phyloP scores from a whole-genome alignment of 2,113 vertebrate genomes.

The Chlorodrepanis virens region DNA sequence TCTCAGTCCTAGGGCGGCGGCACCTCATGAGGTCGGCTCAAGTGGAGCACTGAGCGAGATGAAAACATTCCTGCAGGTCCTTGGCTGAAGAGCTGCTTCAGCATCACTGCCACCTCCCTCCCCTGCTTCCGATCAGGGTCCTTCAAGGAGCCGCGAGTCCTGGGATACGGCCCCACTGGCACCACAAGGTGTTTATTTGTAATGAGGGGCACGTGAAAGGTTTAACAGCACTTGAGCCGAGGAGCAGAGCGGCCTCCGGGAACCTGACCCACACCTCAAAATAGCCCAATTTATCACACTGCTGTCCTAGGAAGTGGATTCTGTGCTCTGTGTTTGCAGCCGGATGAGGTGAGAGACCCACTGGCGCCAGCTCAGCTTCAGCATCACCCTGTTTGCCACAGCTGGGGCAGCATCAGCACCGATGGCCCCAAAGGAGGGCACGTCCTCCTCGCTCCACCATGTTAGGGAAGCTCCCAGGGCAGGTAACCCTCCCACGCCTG shows the following conservation, averaged over 20 bases:
- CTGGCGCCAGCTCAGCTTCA: rapidly evolving
- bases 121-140: background rate
- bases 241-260: rapidly evolving
- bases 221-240: background rate
- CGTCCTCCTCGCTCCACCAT: rapidly evolving
- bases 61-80: slow-evolving; percentile 33
- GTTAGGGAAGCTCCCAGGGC: background rate
- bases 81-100: slow-evolving; percentile 36
- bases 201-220: background rate
- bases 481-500: background rate
- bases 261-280: background rate
- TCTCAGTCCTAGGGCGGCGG: background rate
- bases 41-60: background rate
- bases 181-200: background rate
- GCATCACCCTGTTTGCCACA: background rate
- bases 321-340: background rate
- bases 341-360: background rate
- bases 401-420: background rate
- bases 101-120: background rate
- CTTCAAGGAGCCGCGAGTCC: slow-evolving; percentile 12
- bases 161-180: background rate
- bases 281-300: background rate
- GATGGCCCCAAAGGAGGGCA: rapidly evolving
- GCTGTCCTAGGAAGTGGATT: background rate
- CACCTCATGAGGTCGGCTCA: background rate